These are phyloP conservation scores for Baronia brevicornis DNA, from an alignment of 2,888 invertebrate species.

Conservation along the genomic window DNA sequence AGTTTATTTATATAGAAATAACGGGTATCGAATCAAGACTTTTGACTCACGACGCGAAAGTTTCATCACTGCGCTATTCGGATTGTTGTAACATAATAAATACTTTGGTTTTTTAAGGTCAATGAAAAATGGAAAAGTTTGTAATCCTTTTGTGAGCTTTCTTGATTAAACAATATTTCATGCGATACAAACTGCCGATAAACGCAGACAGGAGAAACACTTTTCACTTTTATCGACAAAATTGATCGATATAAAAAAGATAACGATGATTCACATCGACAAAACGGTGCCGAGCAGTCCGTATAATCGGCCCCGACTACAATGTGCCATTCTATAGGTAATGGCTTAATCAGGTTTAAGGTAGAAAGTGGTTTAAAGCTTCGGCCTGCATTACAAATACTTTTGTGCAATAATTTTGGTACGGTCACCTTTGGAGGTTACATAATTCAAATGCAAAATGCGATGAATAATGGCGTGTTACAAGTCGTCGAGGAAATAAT, in stretches of 20 bases:
- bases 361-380: constrained; percentile 47
- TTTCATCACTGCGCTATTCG: no score
- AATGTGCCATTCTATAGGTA: constrained; percentile 53
- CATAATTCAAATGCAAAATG: constrained; percentile 17
- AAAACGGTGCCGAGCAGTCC: constrained; percentile 30
- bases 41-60: no score
- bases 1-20: no score
- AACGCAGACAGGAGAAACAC: constrained; percentile 40
- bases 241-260: constrained; percentile 40
- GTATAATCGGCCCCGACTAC: constrained; percentile 44
- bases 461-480: constrained; percentile 19
- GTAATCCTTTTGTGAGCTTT: no score
- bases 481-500: constrained; percentile 12
- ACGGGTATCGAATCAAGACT: no score
- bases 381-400: constrained; percentile 30
- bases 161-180: no score
- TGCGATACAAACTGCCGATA: constrained; percentile 10
- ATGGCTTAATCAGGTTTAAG: constrained; percentile 53
- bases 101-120: no score
- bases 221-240: constrained; percentile 58
- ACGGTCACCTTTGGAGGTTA: constrained; percentile 26
- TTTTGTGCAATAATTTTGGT: constrained; percentile 40
- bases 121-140: no score
- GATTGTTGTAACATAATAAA: no score
- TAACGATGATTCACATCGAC: constrained; percentile 49